Conservation (phyloP, 2,888 invertebrate genomes). For the Zaprionus obscuricornis region DNA sequence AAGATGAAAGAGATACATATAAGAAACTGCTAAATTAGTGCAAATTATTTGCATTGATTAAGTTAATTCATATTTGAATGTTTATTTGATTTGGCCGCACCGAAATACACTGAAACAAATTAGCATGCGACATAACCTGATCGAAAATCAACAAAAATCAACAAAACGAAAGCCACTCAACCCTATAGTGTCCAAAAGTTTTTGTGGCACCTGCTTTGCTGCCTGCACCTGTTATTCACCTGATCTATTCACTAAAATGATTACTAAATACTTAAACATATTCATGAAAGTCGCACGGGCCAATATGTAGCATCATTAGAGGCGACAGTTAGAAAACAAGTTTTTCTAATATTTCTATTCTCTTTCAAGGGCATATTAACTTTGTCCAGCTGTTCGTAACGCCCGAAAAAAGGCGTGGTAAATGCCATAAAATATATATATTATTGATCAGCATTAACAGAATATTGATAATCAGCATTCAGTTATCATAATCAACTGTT, state of each 20-base stretch:
- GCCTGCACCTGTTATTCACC: conserved; percentile 56
- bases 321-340: conserved; percentile 59
- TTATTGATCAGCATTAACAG: too few relatives aligned
- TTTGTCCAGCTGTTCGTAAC: too few relatives aligned
- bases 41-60: conserved; percentile 74
- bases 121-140: conserved; percentile 27
- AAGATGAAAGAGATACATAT: conserved; percentile 38
- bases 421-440: too few relatives aligned
- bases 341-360: conserved; percentile 30
- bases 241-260: conserved; percentile 44
- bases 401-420: too few relatives aligned
- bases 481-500: too few relatives aligned
- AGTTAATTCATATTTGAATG: conserved; percentile 58
- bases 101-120: conserved; percentile 11
- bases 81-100: conserved; percentile 53
- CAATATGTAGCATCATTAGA: conserved; percentile 51
- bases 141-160: too few relatives aligned
- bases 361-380: too few relatives aligned
- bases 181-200: too few relatives aligned
- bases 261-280: conserved; percentile 41
- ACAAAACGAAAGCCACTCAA: too few relatives aligned
- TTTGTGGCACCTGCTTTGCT: too few relatives aligned
- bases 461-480: too few relatives aligned
- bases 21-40: conserved; percentile 65
- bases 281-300: conserved; percentile 63